A percentile compares a stretch with the other conserved stretches of the same genome.
These are phyloP conservation scores for Barnardius zonarius DNA, from an alignment of 2,113 vertebrate species.

Conservation along the genomic window DNA sequence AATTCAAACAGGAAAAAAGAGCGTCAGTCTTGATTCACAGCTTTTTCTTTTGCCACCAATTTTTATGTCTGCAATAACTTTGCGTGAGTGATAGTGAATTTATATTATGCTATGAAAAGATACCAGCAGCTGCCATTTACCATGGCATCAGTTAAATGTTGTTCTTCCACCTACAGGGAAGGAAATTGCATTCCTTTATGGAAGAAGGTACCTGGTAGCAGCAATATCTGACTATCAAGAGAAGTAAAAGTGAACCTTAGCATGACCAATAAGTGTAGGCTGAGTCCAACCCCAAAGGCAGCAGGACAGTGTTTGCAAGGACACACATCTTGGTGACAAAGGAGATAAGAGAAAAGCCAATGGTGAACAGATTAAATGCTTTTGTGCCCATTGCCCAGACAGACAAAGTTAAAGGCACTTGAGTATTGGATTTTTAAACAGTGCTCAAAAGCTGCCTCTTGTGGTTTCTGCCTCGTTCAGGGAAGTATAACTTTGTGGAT, in stretches of 20 bases:
- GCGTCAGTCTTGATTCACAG: not conserved
- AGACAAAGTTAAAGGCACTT: not conserved
- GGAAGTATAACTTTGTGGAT: not conserved
- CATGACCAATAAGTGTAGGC: fast-evolving
- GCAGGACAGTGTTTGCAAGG: not conserved
- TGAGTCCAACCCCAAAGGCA: not conserved
- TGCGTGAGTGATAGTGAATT: not conserved
- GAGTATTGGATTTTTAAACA: not conserved
- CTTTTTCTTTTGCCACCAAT: not conserved
- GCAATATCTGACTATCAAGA: not conserved
- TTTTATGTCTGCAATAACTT: not conserved
- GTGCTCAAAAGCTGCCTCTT: not conserved
- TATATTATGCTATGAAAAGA: not conserved
- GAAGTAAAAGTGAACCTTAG: not conserved
- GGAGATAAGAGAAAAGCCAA: not conserved
- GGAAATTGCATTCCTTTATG: not conserved
- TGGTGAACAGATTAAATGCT: not conserved
- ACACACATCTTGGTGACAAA: not conserved
- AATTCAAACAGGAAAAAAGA: not conserved
- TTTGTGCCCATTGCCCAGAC: not conserved
- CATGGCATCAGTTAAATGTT: not conserved
- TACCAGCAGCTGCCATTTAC: not conserved
- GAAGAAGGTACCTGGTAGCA: not conserved
- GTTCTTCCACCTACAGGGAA: not conserved
- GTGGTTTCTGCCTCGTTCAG: not conserved